A percentile compares a stretch with the other conserved stretches of the same genome.
These are phyloP conservation scores for Esperia sulphurella DNA, from an alignment of 2,888 invertebrate species.

Conservation along the genomic window DNA sequence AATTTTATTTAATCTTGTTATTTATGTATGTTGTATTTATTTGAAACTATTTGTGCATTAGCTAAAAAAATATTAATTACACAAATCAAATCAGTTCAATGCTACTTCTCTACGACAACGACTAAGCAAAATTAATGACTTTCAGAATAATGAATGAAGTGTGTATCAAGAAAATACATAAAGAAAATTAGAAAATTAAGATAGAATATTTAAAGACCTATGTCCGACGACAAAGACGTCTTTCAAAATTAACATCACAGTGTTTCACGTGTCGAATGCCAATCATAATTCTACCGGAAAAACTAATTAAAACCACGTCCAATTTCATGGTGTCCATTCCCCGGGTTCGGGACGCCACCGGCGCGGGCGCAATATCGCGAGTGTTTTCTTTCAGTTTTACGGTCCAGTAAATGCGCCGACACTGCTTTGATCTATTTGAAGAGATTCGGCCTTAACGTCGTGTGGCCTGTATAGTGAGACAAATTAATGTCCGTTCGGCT, in stretches of 20 bases:
- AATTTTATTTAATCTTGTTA: too few species aligned
- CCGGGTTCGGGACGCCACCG: conserved; percentile 20
- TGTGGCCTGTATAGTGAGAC: conserved; percentile 15
- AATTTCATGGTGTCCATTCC: conserved; percentile 33
- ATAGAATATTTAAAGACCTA: too few species aligned
- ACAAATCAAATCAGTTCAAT: too few species aligned
- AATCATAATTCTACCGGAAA: neutral
- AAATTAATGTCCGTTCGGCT: conserved; percentile 13
- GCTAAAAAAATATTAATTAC: too few species aligned
- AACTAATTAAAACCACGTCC: conserved; percentile 16
- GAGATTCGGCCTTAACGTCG: conserved; percentile 24
- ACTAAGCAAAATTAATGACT: too few species aligned
- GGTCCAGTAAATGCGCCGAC: conserved; percentile 33
- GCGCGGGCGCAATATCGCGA: conserved; percentile 26
- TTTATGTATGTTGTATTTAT: too few species aligned
- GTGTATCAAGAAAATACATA: too few species aligned
- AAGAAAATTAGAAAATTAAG: too few species aligned
- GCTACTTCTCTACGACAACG: too few species aligned
- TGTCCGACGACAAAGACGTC: too few species aligned
- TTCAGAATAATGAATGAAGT: too few species aligned
- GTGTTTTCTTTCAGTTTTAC: conserved; percentile 45
- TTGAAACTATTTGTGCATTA: too few species aligned
- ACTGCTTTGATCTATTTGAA: conserved; percentile 47
- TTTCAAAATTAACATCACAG: neutral
- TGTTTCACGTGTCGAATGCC: conserved; percentile 4